Evolutionary conservation across 2,888 invertebrate species (phyloP).

Genomic region (Xylota segnis): DNA sequence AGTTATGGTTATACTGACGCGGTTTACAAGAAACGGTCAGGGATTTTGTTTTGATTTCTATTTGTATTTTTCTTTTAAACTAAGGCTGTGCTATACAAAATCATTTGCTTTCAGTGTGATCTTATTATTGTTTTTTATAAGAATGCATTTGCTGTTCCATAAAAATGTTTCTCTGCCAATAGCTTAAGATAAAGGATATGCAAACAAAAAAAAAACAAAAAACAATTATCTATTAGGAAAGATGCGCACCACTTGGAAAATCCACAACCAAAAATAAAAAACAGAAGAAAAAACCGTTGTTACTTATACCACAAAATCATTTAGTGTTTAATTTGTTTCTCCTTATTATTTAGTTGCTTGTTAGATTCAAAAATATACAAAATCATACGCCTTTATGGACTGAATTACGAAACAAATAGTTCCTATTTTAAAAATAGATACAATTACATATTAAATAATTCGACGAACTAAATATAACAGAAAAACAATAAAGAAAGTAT

Average conservation of each 20-base stretch:
- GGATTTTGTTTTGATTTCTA: background rate
- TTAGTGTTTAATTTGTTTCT: no score
- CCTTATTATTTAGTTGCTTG: no score
- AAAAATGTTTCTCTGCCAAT: background rate
- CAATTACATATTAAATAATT: conserved; percentile 45
- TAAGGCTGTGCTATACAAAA: background rate
- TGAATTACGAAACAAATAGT: no score
- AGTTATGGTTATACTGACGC: no score
- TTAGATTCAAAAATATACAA: no score
- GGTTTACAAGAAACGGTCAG: background rate
- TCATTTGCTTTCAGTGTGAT: conserved; percentile 1
- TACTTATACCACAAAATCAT: no score
- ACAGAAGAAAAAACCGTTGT: no score
- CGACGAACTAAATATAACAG: conserved; percentile 2
- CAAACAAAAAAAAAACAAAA: conserved; percentile 19
- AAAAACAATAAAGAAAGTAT: conserved; percentile 61
- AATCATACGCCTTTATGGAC: no score
- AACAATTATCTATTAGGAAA: background rate
- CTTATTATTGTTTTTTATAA: background rate
- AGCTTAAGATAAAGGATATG: conserved; percentile 9
- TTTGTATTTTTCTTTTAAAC: background rate
- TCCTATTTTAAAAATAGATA: conserved; percentile 46
- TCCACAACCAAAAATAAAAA: no score
- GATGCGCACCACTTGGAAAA: no score
- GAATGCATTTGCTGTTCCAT: conserved; percentile 33